A percentile compares a stretch with the other conserved stretches of the same genome.
These are phyloP conservation scores for Clanis bilineata DNA, from an alignment of 2,888 invertebrate species.

Conservation along the genomic window DNA sequence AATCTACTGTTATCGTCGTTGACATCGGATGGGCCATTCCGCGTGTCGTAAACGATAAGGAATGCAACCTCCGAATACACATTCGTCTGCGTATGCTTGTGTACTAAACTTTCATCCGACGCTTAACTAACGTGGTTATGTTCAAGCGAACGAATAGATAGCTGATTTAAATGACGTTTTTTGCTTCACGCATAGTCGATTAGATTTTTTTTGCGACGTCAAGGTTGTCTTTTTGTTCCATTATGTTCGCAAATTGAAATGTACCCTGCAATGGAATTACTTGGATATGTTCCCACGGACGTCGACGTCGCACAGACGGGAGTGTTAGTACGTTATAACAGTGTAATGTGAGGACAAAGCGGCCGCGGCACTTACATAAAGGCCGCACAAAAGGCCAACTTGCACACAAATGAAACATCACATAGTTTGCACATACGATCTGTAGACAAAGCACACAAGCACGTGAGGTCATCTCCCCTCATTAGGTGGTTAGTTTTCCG, in stretches of 20 bases:
- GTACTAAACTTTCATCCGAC: not conserved
- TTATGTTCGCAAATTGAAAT: conserved; percentile 2
- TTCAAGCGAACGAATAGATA: not conserved
- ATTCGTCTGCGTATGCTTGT: not conserved
- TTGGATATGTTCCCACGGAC: not conserved
- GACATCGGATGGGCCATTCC: not conserved
- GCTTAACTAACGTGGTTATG: not conserved
- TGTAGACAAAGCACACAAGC: conserved; percentile 76
- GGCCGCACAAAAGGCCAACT: conserved; percentile 68
- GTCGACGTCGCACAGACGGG: conserved; percentile 29
- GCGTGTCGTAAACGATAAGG: not conserved
- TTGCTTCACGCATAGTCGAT: not conserved
- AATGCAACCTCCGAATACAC: not conserved
- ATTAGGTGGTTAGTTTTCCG: conserved; percentile 83
- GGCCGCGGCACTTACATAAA: conserved; percentile 59
- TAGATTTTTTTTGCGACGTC: not conserved
- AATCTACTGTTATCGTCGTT: not conserved
- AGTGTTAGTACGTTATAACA: conserved; percentile 26
- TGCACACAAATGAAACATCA: conserved; percentile 65
- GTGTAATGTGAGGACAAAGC: conserved; percentile 41
- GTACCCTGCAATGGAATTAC: conserved; percentile 5
- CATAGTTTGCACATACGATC: conserved; percentile 66
- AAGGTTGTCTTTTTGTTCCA: conserved; percentile 10
- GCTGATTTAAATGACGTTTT: not conserved
- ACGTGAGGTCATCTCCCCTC: conserved; percentile 82